phyloP scores from a whole-genome alignment of 1,140 invertebrate species.

The Laupala kohalensis region DNA sequence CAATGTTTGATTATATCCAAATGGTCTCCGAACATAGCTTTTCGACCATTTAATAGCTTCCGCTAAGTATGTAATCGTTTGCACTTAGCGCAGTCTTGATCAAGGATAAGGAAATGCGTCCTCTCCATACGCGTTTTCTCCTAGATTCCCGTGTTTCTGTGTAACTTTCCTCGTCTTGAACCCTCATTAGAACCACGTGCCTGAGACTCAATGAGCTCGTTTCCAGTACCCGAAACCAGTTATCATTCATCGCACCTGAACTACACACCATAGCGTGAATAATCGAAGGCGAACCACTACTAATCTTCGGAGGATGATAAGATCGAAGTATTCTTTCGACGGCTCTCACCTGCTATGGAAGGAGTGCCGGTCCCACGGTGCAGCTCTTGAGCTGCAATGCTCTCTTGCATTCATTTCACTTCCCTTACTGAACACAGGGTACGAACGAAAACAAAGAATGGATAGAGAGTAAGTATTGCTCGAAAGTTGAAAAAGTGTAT shows the following conservation, averaged over 20 bases:
- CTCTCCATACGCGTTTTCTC: not conserved
- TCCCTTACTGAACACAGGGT: too few relatives aligned
- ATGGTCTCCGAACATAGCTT: too few relatives aligned
- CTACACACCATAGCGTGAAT: not conserved
- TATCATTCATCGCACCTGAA: not conserved
- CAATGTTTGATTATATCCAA: too few relatives aligned
- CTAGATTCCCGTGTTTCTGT: not conserved
- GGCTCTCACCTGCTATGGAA: not conserved
- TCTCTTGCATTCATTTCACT: too few relatives aligned
- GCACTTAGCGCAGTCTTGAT: too few relatives aligned
- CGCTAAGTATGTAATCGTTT: too few relatives aligned
- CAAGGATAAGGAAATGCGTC: not conserved
- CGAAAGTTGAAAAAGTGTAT: too few relatives aligned
- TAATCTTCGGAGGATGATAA: not conserved
- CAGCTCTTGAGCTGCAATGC: too few relatives aligned
- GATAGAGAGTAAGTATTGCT: too few relatives aligned
- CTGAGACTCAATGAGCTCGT: not conserved
- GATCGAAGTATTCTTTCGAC: not conserved
- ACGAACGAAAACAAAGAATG: too few relatives aligned
- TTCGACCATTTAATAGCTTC: too few relatives aligned
- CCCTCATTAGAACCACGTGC: not conserved
- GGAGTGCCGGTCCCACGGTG: too few relatives aligned
- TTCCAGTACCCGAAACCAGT: not conserved
- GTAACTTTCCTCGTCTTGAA: not conserved
- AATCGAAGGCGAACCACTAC: not conserved